Conservation (phyloP, 2,797 vertebrate genomes). For the Monodelphis domestica region DNA sequence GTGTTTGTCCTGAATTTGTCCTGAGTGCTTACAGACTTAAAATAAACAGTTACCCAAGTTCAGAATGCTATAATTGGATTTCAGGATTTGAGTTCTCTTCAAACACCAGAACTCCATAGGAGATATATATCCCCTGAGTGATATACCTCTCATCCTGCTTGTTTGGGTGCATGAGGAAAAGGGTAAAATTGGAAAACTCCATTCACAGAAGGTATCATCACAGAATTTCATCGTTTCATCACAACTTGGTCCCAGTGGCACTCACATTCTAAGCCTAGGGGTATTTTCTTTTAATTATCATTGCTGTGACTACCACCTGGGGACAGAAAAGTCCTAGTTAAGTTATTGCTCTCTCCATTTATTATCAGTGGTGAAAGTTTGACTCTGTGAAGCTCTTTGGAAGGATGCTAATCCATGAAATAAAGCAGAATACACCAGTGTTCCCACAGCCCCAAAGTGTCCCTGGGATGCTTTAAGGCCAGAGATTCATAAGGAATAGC, state of each 20-base stretch:
- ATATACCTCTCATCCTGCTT: neutral
- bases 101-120: constrained; percentile 3
- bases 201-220: neutral
- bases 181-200: neutral
- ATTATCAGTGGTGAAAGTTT: neutral
- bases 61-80: constrained; percentile 19
- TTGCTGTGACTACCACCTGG: neutral
- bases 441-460: neutral
- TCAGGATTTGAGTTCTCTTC: constrained; percentile 23
- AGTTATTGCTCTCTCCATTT: neutral
- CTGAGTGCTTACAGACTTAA: constrained; percentile 43
- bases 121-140: neutral
- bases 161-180: neutral
- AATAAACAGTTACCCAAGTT: constrained; percentile 50
- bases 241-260: constrained; percentile 13
- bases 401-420: neutral
- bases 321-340: neutral
- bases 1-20: constrained; percentile 35
- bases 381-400: neutral
- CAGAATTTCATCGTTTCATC: neutral
- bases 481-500: constrained; percentile 16
- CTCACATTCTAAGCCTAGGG: constrained; percentile 36
- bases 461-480: constrained; percentile 11
- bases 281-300: constrained; percentile 3
- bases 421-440: neutral